Evolutionary conservation across 2,797 vertebrate species (phyloP).

Genomic region (Cossypha heuglini): DNA sequence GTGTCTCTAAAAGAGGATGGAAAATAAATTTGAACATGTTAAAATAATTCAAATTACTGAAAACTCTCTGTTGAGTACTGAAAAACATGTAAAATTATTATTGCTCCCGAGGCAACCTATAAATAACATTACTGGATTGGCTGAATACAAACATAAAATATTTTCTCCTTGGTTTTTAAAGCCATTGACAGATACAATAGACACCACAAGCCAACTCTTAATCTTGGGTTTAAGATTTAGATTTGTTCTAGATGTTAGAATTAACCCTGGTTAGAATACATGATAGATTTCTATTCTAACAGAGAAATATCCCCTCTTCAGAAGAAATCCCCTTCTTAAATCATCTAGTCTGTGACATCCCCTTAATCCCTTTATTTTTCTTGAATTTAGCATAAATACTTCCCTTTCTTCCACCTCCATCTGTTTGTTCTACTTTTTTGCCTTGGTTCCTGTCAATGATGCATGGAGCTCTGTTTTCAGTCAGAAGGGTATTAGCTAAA

Average conservation of each 20-base stretch:
- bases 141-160: slow-evolving; percentile 34
- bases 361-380: slow-evolving; percentile 51
- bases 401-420: slow-evolving; percentile 42
- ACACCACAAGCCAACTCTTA: slow-evolving; percentile 18
- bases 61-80: slow-evolving; percentile 30
- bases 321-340: slow-evolving; percentile 56
- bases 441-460: slow-evolving; percentile 6
- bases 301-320: slow-evolving; percentile 22
- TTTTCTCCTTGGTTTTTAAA: slow-evolving; percentile 39
- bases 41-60: slow-evolving; percentile 31
- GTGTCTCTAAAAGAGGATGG: slow-evolving; percentile 1
- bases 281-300: slow-evolving; percentile 27
- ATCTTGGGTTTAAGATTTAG: slow-evolving; percentile 54
- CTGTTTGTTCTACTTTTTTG: slow-evolving; percentile 53
- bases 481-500: slow-evolving; percentile 51
- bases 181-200: slow-evolving; percentile 31
- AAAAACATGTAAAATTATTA: slow-evolving; percentile 50
- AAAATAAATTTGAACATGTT: slow-evolving; percentile 5
- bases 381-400: slow-evolving; percentile 43
- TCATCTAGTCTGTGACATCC: slow-evolving; percentile 46
- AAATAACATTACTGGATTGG: slow-evolving; percentile 31
- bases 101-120: slow-evolving; percentile 3
- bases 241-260: slow-evolving; percentile 58
- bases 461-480: slow-evolving; percentile 40
- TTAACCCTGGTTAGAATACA: slow-evolving; percentile 42